A percentile compares a stretch with the other conserved stretches of the same genome.
phyloP scores from a whole-genome alignment of 2,113 vertebrate genomes.

The Gallinago media region DNA sequence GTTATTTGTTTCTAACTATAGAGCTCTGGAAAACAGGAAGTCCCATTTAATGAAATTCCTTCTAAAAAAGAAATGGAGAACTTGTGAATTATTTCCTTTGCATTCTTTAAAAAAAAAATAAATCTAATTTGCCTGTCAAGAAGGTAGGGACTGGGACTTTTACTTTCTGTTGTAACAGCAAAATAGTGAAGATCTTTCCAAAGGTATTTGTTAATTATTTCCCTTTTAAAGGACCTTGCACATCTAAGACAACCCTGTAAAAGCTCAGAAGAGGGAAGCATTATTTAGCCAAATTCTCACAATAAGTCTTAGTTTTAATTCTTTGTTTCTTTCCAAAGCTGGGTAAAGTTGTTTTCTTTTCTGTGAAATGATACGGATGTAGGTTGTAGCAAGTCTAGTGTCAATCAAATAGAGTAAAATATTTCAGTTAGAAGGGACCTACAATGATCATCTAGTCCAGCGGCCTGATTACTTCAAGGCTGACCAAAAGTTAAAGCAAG shows the following conservation, averaged over 20 bases:
- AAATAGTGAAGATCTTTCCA: neutral
- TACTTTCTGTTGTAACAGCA: neutral
- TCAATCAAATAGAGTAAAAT: neutral
- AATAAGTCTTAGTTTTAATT: neutral
- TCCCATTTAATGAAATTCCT: neutral
- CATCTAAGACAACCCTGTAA: neutral
- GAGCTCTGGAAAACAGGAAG: neutral
- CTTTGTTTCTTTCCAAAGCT: neutral
- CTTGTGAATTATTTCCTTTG: neutral
- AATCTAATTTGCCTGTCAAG: neutral
- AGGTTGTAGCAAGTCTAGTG: neutral
- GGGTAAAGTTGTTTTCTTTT: neutral
- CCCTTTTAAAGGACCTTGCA: neutral
- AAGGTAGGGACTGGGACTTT: neutral
- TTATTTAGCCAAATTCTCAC: neutral
- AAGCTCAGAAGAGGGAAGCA: neutral
- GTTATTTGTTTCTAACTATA: neutral
- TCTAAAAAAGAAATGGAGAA: neutral
- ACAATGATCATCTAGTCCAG: neutral
- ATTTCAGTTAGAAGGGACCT: neutral
- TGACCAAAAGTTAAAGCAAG: neutral
- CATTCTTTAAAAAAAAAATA: neutral
- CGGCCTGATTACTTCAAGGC: neutral
- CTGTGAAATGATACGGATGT: neutral
- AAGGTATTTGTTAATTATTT: neutral